Percentiles rank a stretch among this genome's conserved stretches.
Evolutionary conservation across 2,888 invertebrate genomes (phyloP).

Genomic region (Ctenicera cuprea): DNA sequence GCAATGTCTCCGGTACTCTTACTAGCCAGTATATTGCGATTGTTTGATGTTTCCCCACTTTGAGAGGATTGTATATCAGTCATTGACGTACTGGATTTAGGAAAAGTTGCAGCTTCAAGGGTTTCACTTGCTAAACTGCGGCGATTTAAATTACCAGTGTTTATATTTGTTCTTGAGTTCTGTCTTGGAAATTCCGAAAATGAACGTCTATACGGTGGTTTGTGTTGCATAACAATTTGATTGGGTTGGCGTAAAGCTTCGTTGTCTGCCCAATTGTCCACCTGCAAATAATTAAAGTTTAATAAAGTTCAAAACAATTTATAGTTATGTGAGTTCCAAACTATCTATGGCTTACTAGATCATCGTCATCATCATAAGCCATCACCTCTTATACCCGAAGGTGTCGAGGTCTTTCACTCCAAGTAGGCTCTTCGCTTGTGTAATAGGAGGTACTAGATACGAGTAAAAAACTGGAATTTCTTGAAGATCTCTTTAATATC

Average conservation of each 20-base stretch:
- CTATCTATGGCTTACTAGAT: too few species aligned
- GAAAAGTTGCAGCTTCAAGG: conserved; percentile 64
- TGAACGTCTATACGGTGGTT: conserved; percentile 73
- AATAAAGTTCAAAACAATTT: too few species aligned
- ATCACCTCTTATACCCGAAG: too few species aligned
- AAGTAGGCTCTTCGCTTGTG: too few species aligned
- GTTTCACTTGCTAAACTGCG: conserved; percentile 68
- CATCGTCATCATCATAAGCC: too few species aligned
- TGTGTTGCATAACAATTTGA: conserved; percentile 61
- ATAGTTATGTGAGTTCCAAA: too few species aligned
- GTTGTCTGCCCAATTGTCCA: conserved; percentile 72
- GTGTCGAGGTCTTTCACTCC: too few species aligned
- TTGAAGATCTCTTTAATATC: too few species aligned
- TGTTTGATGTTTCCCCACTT: conserved; percentile 55
- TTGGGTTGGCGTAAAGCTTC: conserved; percentile 67
- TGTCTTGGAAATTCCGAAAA: conserved; percentile 71
- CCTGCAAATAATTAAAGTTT: conserved; percentile 61
- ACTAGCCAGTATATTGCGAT: conserved; percentile 63
- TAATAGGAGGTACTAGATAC: too few species aligned
- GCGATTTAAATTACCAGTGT: conserved; percentile 66
- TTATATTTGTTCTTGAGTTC: conserved; percentile 51
- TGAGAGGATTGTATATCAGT: conserved; percentile 69
- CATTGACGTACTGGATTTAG: conserved; percentile 71
- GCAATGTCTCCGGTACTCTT: conserved; percentile 67
- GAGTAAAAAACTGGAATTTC: too few species aligned